Conservation (phyloP, 1,140 invertebrate genomes). For the Euura lappo region DNA sequence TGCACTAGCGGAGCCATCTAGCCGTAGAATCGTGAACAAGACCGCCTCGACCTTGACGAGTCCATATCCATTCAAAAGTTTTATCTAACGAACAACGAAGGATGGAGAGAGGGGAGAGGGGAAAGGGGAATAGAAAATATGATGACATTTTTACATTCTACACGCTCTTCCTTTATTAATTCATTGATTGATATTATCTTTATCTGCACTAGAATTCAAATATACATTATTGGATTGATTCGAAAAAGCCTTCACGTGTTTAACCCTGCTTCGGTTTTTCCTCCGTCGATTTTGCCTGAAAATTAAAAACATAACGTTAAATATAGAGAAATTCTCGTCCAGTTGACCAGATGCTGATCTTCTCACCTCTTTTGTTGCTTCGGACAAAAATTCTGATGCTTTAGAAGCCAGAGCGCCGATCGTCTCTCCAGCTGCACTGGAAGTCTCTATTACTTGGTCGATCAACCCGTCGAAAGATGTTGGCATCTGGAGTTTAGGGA, state of each 20-base stretch:
- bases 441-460: conserved; percentile 34
- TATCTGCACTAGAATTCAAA: not conserved
- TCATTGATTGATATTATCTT: not conserved
- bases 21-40: too few species aligned
- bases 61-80: too few species aligned
- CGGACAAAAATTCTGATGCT: conserved; percentile 25
- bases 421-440: conserved; percentile 21
- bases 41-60: too few species aligned
- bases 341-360: too few species aligned
- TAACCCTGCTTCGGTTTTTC: not conserved
- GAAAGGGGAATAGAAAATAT: too few species aligned
- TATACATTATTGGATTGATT: not conserved
- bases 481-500: conserved; percentile 43
- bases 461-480: conserved; percentile 42
- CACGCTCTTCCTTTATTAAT: too few species aligned
- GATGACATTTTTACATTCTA: too few species aligned
- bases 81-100: too few species aligned
- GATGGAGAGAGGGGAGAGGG: too few species aligned
- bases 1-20: too few species aligned
- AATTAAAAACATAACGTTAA: too few species aligned
- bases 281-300: not conserved
- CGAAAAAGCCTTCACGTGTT: not conserved
- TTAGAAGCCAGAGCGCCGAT: conserved; percentile 37
- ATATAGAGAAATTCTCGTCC: too few species aligned
- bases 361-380: conserved; percentile 32